A percentile compares a stretch with the other conserved stretches of the same genome.
Conservation (phyloP, 2,888 invertebrate species). For the Macaria liturata region DNA sequence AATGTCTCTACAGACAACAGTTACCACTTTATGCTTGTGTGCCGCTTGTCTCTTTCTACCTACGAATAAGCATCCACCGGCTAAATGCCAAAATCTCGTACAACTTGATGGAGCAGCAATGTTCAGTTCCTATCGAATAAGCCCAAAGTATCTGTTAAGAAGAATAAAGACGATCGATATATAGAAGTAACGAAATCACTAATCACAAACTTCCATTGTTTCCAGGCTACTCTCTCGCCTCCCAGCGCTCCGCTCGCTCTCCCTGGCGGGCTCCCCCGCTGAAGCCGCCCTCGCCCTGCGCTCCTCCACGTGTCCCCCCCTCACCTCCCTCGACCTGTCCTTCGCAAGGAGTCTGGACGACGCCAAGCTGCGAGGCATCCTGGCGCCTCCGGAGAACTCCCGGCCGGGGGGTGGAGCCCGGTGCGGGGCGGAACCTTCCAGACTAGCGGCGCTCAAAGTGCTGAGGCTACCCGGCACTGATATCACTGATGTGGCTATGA, state of each 20-base stretch:
- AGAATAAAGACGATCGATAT: no score
- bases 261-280: constrained; percentile 89
- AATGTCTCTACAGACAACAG: no score
- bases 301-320: constrained; percentile 91
- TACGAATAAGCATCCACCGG: no score
- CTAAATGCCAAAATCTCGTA: no score
- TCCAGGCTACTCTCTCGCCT: constrained; percentile 89
- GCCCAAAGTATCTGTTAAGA: no score
- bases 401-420: constrained; percentile 84
- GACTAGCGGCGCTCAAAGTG: constrained; percentile 88
- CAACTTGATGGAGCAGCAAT: no score
- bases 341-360: constrained; percentile 94
- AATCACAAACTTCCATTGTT: not conserved
- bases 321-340: constrained; percentile 91
- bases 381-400: constrained; percentile 94
- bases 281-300: constrained; percentile 92
- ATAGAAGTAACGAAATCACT: no score
- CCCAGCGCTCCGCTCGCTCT: constrained; percentile 91
- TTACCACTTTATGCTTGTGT: no score
- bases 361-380: constrained; percentile 91
- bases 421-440: constrained; percentile 69
- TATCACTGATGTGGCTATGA: constrained; percentile 93
- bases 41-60: no score
- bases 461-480: constrained; percentile 94
- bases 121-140: no score